Evolutionary conservation across 2,797 vertebrate species (phyloP), one percentile per base, ranked within the genome.

Genomic region (Gallinago nigripennis): DNA sequence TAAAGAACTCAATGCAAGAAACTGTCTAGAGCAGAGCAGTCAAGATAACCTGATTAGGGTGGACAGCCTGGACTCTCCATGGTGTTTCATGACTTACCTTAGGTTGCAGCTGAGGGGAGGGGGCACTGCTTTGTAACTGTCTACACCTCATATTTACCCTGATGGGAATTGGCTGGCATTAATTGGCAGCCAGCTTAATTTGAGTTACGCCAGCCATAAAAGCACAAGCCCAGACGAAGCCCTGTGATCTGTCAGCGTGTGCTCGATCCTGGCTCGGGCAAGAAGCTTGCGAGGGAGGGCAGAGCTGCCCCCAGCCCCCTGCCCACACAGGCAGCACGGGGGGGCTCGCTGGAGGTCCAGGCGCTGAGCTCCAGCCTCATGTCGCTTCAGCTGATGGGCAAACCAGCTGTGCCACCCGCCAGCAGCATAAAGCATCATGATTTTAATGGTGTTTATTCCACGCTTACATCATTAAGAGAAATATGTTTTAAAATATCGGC

Each of bases 381-480:
- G 72, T 48, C 15, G 13, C 65, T 91, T 11, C 0, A 1, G 50
- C 91, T 86, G 81, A 61, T 25, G 71, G 64, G 53, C 83, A 92
- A 80, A 43, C 48, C 83, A 82, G 88, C 75, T 77, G 79, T 4
- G 58, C 56, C 27, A 30, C 23, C 27, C 3, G 1, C 41, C 24
- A 2, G 3, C 39, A 33, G 56, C 5, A 65, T 3, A 91, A 71
- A 91, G 35, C 79, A 63, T 48, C 71, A 12, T 82, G 7, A 69
- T 68, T 64, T 92, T 77, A 46, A 75, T 90, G 82, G 56, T 70
- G 68, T 84, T 94, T 93, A 75, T 88, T 76, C 60, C 90, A 28
- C 4, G 0, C n/a, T 85, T 81, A 61, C 35, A 92, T 27, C 83
- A 37, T 94, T 94, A 95, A 86, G 53, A 77, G 53, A 87, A 94